Conservation (phyloP, 2,888 invertebrate species). For the Dicranocentrus wangi region DNA sequence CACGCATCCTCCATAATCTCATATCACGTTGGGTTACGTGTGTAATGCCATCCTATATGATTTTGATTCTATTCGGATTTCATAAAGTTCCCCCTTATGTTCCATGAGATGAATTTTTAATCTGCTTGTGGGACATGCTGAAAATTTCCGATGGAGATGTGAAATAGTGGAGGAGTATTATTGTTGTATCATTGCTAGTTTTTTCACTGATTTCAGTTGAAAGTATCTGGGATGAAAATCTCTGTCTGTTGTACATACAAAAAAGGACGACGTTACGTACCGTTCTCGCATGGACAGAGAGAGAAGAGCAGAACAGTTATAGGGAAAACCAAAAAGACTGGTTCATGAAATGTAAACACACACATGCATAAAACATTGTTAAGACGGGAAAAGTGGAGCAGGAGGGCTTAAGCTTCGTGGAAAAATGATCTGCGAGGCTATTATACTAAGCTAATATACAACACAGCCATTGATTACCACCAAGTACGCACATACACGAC, state of each 20-base stretch:
- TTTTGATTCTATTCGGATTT: neutral
- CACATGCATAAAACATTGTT: conserved; percentile 30
- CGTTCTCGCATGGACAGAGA: too few relatives aligned
- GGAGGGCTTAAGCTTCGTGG: neutral
- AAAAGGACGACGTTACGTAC: too few relatives aligned
- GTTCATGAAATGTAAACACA: conserved; percentile 20
- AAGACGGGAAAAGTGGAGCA: conserved; percentile 22
- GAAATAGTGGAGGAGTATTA: neutral
- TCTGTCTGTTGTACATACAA: too few relatives aligned
- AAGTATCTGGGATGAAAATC: neutral
- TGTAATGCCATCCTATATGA: neutral
- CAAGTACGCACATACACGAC: neutral
- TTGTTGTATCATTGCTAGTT: neutral
- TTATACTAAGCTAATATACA: neutral
- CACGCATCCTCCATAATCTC: too few relatives aligned
- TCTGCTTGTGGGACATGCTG: conserved; percentile 9
- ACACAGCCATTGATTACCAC: neutral
- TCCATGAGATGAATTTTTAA: conserved; percentile 46
- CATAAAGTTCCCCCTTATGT: neutral
- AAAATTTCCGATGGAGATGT: neutral
- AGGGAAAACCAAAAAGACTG: neutral
- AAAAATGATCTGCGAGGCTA: neutral
- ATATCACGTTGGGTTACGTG: too few relatives aligned
- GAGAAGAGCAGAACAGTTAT: neutral
- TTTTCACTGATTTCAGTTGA: neutral